Evolutionary conservation across 2,888 invertebrate species (phyloP).

Genomic region (Drosophila stalkeri): DNA sequence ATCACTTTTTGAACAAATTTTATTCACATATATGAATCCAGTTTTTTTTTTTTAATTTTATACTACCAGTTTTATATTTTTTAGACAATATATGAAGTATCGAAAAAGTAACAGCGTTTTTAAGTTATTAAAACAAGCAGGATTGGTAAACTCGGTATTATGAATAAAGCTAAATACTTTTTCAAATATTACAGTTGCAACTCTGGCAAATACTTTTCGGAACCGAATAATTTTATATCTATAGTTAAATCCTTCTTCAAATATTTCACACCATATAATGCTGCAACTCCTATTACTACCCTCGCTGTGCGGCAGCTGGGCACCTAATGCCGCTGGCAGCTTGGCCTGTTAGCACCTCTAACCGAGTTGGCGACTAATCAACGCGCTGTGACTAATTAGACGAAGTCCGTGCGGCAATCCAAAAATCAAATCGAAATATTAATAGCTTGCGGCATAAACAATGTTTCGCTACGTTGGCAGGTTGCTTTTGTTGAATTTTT

Average conservation of each 20-base stretch:
- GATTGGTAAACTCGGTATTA: too few relatives aligned
- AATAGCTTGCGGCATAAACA: constrained; percentile 47
- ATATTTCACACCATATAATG: not conserved
- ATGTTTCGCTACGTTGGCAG: constrained; percentile 12
- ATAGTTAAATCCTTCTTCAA: not conserved
- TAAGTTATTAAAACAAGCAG: too few relatives aligned
- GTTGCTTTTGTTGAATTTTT: constrained; percentile 16
- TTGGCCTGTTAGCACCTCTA: constrained; percentile 18
- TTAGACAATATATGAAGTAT: too few relatives aligned
- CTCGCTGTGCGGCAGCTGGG: constrained; percentile 8
- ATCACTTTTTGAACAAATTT: too few relatives aligned
- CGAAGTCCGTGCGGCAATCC: constrained; percentile 40
- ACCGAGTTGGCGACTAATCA: constrained; percentile 19
- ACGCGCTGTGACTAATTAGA: constrained; percentile 59
- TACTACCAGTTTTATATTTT: too few relatives aligned
- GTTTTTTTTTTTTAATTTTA: too few relatives aligned
- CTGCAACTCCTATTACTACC: not conserved
- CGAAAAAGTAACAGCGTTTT: too few relatives aligned
- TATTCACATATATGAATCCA: too few relatives aligned
- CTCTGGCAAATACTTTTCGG: too few relatives aligned
- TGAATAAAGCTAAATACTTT: too few relatives aligned
- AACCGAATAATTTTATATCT: too few relatives aligned
- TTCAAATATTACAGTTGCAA: too few relatives aligned
- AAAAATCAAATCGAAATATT: constrained; percentile 68
- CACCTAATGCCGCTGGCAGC: constrained; percentile 32